phyloP scores from a whole-genome alignment of 2,888 invertebrate genomes.

The Tetragonisca angustula region DNA sequence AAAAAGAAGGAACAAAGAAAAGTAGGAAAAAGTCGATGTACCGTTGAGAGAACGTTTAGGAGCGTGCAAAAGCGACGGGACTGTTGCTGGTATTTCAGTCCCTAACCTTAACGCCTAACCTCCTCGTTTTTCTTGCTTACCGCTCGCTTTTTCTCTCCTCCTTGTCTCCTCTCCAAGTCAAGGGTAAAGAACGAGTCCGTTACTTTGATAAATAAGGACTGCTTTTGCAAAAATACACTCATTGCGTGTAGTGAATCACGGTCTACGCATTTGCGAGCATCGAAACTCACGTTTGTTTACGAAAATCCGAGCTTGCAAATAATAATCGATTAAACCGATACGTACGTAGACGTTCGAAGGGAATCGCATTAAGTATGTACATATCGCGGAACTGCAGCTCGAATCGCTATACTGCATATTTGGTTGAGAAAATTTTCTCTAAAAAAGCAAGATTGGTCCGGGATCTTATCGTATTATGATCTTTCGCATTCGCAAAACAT shows the following conservation, averaged over 20 bases:
- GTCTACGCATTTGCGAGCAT: background rate
- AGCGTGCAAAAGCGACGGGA: conserved; percentile 44
- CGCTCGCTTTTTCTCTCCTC: conserved; percentile 20
- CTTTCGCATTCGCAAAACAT: conserved; percentile 15
- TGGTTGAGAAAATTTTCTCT: conserved; percentile 12
- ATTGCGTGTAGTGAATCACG: background rate
- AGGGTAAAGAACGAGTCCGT: conserved; percentile 41
- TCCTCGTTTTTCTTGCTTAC: conserved; percentile 48
- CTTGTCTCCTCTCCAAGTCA: conserved; percentile 16
- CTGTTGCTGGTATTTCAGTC: conserved; percentile 71
- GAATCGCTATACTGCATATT: background rate
- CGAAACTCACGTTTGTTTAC: conserved; percentile 4
- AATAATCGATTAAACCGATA: background rate
- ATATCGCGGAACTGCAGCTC: background rate
- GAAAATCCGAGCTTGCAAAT: background rate
- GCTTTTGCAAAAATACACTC: conserved; percentile 41
- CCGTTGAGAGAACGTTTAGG: conserved; percentile 41
- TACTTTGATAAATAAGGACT: conserved; percentile 48
- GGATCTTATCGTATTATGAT: conserved; percentile 45
- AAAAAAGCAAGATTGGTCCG: conserved; percentile 26
- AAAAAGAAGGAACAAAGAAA: conserved; percentile 19
- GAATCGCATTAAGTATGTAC: background rate
- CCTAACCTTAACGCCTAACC: conserved; percentile 69
- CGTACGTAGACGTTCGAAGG: background rate
- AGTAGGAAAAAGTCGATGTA: conserved; percentile 57